phyloP scores from a whole-genome alignment of 2,888 invertebrate genomes.

The Ecliptopera silaceata region DNA sequence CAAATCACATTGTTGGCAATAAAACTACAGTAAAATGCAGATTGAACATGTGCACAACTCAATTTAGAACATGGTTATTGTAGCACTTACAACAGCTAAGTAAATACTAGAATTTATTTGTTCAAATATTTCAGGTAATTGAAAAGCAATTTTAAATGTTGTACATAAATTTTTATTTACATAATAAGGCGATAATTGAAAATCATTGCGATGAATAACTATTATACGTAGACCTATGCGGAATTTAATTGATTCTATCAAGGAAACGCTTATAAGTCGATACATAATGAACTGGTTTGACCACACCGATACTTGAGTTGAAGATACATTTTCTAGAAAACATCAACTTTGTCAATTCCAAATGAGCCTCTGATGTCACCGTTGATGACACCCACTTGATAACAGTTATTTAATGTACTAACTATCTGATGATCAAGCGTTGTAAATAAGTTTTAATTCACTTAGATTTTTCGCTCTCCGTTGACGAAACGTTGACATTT shows the following conservation, averaged over 20 bases:
- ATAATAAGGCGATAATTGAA: neutral
- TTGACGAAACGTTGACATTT: no score
- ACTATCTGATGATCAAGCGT: constrained; percentile 3
- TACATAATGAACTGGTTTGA: constrained; percentile 11
- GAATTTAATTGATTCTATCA: neutral
- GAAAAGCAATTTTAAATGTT: neutral
- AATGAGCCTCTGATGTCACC: constrained; percentile 18
- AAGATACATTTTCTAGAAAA: neutral
- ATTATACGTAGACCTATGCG: no score
- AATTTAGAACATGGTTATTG: constrained; percentile 6
- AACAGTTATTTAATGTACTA: constrained; percentile 8
- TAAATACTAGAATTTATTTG: neutral
- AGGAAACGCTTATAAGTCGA: constrained; percentile 7
- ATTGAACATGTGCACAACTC: constrained; percentile 22
- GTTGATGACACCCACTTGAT: constrained; percentile 7
- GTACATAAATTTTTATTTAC: neutral
- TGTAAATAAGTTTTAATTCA: no score
- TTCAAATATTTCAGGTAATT: neutral
- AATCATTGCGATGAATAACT: no score
- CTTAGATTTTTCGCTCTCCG: neutral
- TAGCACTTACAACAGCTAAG: neutral
- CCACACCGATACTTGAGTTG: neutral
- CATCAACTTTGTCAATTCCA: neutral
- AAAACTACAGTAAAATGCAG: constrained; percentile 20
- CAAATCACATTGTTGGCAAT: constrained; percentile 21